Evolutionary conservation across 1,140 invertebrate species (phyloP).

Genomic region (Sitobion miscanthi): DNA sequence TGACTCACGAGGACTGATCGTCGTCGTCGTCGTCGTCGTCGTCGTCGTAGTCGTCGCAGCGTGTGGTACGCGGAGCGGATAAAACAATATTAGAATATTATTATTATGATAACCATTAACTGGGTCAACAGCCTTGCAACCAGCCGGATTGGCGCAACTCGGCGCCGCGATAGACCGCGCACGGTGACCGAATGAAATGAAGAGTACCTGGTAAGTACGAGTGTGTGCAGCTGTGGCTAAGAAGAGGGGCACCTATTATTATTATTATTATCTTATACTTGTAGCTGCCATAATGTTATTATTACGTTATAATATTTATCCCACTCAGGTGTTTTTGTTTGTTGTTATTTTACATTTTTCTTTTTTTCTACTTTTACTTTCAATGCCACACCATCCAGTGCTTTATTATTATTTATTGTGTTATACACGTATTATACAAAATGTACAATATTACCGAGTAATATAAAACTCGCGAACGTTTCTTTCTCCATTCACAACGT

Average conservation of each 20-base stretch:
- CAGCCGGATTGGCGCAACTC: neutral
- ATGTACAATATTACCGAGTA: neutral
- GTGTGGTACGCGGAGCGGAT: neutral
- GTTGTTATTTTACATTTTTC: slow-evolving; percentile 8
- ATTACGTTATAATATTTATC: neutral
- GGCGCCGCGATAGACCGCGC: neutral
- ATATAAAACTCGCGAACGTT: neutral
- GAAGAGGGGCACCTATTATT: neutral
- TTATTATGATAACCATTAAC: slow-evolving; percentile 14
- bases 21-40: neutral
- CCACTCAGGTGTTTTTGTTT: neutral
- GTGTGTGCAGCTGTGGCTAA: neutral
- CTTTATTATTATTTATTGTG: neutral
- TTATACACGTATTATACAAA: neutral
- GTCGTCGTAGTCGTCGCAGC: neutral
- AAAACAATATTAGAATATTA: slow-evolving; percentile 14
- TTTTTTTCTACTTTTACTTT: slow-evolving; percentile 25
- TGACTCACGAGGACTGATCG: neutral
- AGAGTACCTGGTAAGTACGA: neutral
- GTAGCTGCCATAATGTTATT: neutral
- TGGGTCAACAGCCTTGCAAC: slow-evolving; percentile 30
- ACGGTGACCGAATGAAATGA: slow-evolving; percentile 26
- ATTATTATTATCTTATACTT: no score
- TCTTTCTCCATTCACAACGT: neutral
- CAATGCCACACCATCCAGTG: slow-evolving; percentile 13